Base-by-base conservation (phyloP, 2,888 invertebrate species). In the Hoplodrina blanda region DNA sequence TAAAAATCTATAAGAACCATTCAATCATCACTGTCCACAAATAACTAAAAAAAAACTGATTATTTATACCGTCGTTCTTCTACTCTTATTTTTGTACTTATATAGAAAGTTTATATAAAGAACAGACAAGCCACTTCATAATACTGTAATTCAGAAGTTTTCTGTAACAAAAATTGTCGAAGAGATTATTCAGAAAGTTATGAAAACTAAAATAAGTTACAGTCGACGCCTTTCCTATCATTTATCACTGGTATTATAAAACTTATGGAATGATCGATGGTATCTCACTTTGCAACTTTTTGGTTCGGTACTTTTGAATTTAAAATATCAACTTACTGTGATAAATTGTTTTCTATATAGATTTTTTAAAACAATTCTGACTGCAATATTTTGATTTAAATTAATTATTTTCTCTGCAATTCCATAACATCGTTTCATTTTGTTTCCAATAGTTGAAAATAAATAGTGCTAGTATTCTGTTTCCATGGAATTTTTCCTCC, bases 211-310 rank as follows among this genome's bases (percentile, higher is more conserved):
- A 78, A 80, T 80, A 78, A 80, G 72, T 78, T 78, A 67, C 72
- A 67, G 78, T 76, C 60, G 59, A 76, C 78, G 80, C 64, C 76
- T 73, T 76, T 76, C 73, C 73, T 79, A 80, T 73, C 76, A 80
- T 79, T 79, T 79, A 79, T 79, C 80, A 80, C 44, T 44, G 61
- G 68, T 76, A 80, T 76, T 80, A 79, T 69, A 69, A 79, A 79
- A 80, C 73, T 79, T 79, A 69, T 69, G 76, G 25, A 63, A 76
- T 73, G 79, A 79, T 79, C 80, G 79, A 79, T 80, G 76, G 49
- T 69, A 63, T 62, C 65, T 57, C 17, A 56, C 72, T 80, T 69
- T 6, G 19, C 44, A 65, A 80, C 76, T 78, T 78, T 79, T 72
- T 60, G 68, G 67, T 53, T 46, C 25, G 33, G 11, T n/a, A 53